Evolutionary conservation across 2,888 invertebrate species (phyloP), one percentile per base, ranked within the genome.

Genomic region (Allygus modestus): DNA sequence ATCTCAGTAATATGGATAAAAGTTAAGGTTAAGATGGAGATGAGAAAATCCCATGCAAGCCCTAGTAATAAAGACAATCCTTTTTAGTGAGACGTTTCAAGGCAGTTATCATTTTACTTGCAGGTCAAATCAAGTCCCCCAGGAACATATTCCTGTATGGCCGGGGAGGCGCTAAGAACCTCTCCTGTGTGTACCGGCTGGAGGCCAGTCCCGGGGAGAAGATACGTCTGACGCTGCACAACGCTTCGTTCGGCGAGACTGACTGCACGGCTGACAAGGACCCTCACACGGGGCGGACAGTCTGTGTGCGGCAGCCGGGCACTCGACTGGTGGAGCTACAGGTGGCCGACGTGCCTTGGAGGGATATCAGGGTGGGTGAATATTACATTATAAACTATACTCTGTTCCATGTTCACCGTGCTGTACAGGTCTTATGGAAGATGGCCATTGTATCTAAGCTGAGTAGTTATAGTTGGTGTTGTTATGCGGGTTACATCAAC

Each of bases 121-220:
- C 58, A 79, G 79, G 79, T 20, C 12, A 54, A 86, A 91, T 95
- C 37, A 92, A 92, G 82, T 94, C 94, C 0, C 90, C 90, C 2
- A 92, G 94, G 20, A 97, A 97, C 90, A 95, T 96, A 1, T 94
- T 97, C 89, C 93, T 97, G 88, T 97, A 94, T 89, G 97, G 97
- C 0, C 92, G 97, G 65, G 97, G 97, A 0, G 97, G 97, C 5
- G 94, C 95, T 43, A 93, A 92, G 86, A 94, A 94, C 87, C 90
- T 97, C 83, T 95, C 95, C 84, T 97, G 97, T 89, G 92, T 95
- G 82, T 96, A 96, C 89, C 93, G 96, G 84, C 92, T 96, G 87
- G 94, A 95, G 89, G 94, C 95, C 0, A 93, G 92, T 20, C 85
- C 85, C 11, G 88, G 87, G 0, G 88, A 88, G 73, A 94, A 88